Evolutionary conservation across 2,113 vertebrate species (phyloP), one percentile per base, ranked within the genome.

Genomic region (Psilopsiagon aymara): DNA sequence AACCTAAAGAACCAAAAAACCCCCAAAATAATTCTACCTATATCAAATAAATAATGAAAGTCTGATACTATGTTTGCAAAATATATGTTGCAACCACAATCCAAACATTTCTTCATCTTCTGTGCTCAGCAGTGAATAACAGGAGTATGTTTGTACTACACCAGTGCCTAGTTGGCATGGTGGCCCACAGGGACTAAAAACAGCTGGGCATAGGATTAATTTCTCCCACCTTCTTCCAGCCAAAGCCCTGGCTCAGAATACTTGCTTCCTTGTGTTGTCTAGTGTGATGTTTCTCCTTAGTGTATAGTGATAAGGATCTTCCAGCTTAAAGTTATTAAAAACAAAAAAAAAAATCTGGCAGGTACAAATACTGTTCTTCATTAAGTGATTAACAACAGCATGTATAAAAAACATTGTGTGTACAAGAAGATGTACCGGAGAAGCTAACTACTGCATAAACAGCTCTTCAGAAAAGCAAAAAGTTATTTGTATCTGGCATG

Each of bases 1-100:
- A 13, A 0, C 0, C 18, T 17, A 7, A 64, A 23, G 3, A 44
- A 37, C 0, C 2, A 28, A 59, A 49, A n/a, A 24, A 6, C 1
- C 6, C 6, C 20, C 21, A 52, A 7, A 10, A 10, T 37, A 17
- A 37, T 59, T 35, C 57, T 59, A 21, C 1, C 9, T 62, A 16
- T 18, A 41, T 25, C 2, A 94, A 76, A 88, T 19, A 2, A 78
- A 7, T 46, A 1, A 41, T 49, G 11, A 77, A 83, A 74, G 52
- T 69, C 11, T 41, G 17, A 37, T 13, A 33, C 6, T 74, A 6
- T 21, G 6, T 77, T 83, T 83, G 4, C 10, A 85, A 85, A 91
- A 76, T 41, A 8, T 2, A 4, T 20, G 11, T 66, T 77, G 5
- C 1, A 69, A 60, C 8, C 14, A 55, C 0, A 6, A 68, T 55